Base-by-base conservation (phyloP, 1,140 invertebrate species). In the Chironomus striatipennis region DNA sequence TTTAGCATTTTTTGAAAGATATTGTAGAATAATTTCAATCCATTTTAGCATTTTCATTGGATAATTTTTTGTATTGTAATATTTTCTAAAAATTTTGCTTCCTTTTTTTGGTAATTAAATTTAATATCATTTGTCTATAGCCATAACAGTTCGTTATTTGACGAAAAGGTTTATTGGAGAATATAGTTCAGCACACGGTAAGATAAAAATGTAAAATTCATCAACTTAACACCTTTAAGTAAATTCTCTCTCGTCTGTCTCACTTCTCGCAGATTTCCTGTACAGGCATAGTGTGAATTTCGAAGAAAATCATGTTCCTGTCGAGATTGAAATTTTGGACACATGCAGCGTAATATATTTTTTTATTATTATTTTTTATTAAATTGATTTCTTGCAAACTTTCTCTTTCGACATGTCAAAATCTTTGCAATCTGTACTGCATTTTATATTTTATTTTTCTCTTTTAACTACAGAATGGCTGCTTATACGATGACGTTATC, bases 281-380 rank as follows among this genome's bases (percentile, higher is more conserved):
- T 93, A 93, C 83, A 86, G 90, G 77, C 91, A 93, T 78, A 88
- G 87, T 79, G 88, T 93, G 73, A 90, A 88, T 72, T 90, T 93
- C 78, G 91, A 93, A 81, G 91, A 90, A 77, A 88, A 88, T 75
- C 88, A 87, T 21, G 92, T 90, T 21, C 90, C 93, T 83, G 89
- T 93, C 64, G 91, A 93, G 85, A 92, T 94, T 43, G 64, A 74
- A 74, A 70, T 70, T 70, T 82, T 94, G 78, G 92, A 94, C 81
- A 91, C 91, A 73, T 91, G 90, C 84, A 89, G 89, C 83, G 91
- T 93, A 85, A 89, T 88, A 87, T 43, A 57, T 34, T 67, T 74
- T 74, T 24, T 73, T 75, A 74, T 42, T 67, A 75, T 57, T 57
- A 75, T 5, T 47, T 47, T 47, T 47, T 47, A 47, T 57, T 57